These are phyloP conservation scores for Ammodytes marinus DNA, from an alignment of 2,113 vertebrate species.

Conservation along the genomic window DNA sequence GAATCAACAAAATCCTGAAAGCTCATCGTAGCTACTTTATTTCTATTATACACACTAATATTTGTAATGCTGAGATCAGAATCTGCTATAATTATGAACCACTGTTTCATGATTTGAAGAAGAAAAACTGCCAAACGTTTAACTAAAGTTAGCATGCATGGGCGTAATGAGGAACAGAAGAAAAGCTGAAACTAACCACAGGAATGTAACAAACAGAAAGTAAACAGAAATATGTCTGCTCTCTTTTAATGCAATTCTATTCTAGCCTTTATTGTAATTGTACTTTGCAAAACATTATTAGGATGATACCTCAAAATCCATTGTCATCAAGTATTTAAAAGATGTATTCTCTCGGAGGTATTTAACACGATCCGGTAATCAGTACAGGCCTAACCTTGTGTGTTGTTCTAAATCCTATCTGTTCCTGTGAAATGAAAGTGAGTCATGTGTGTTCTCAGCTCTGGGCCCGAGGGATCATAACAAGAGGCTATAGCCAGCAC, in stretches of 20 bases:
- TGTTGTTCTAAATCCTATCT: not conserved
- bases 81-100: not conserved
- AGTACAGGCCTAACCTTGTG: too few relatives aligned
- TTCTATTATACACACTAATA: not conserved
- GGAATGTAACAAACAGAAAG: not conserved
- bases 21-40: too few relatives aligned
- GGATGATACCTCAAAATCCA: not conserved
- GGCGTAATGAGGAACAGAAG: not conserved
- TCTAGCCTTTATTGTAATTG: too few relatives aligned
- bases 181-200: constrained; percentile 19
- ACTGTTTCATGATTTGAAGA: not conserved
- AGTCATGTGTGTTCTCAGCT: constrained; percentile 3
- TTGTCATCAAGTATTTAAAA: not conserved
- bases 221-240: not conserved
- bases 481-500: constrained; percentile 1
- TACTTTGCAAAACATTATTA: too few relatives aligned
- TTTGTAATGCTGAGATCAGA: not conserved
- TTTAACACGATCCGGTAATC: not conserved
- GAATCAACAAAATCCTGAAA: too few relatives aligned
- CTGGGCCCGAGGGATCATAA: not conserved
- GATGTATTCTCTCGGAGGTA: not conserved
- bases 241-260: not conserved
- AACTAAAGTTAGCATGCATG: not conserved
- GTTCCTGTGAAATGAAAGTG: not conserved
- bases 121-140: not conserved